phyloP scores from a whole-genome alignment of 1,140 invertebrate genomes.

The Sesamia nonagrioides region DNA sequence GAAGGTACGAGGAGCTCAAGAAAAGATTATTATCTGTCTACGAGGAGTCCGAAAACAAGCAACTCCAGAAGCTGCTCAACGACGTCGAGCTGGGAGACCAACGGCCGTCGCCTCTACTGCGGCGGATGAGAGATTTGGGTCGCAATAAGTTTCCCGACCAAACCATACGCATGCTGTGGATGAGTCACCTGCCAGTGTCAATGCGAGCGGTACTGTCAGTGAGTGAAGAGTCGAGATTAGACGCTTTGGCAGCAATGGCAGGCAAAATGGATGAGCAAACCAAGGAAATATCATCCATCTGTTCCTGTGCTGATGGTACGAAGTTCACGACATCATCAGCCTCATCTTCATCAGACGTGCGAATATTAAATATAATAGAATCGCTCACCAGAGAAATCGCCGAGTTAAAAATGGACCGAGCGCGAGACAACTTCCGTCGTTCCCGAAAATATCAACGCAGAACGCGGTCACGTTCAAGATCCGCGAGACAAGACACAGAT shows the following conservation, averaged over 20 bases:
- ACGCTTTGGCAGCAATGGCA: background rate
- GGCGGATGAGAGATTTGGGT: constrained; percentile 1
- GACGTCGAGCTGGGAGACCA: constrained; percentile 15
- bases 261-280: constrained; percentile 15
- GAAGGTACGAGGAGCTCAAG: background rate
- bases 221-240: background rate
- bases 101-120: constrained; percentile 3
- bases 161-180: constrained; percentile 12
- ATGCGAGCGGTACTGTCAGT: background rate
- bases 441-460: background rate
- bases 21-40: background rate
- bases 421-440: background rate
- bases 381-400: background rate
- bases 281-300: background rate
- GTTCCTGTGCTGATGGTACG: background rate
- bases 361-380: background rate
- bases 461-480: background rate
- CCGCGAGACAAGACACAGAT: background rate
- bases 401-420: background rate
- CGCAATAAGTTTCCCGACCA: constrained; percentile 4
- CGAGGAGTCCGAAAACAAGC: background rate
- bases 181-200: background rate
- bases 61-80: background rate
- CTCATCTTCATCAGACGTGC: background rate
- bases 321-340: background rate